These are phyloP conservation scores for Stegodyphus dumicola DNA, from an alignment of 1,140 invertebrate species.

Conservation along the genomic window DNA sequence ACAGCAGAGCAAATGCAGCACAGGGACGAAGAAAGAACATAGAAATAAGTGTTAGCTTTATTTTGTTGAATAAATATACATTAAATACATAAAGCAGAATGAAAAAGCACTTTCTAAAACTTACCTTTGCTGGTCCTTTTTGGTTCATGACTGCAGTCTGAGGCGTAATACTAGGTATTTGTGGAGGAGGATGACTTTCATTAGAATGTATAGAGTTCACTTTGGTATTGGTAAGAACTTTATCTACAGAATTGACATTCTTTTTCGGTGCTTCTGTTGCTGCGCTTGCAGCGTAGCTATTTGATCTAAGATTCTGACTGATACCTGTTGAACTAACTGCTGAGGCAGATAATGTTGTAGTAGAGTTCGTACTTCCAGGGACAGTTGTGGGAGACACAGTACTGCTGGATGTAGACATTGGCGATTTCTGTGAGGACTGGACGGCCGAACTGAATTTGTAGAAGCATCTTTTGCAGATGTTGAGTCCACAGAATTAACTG, in stretches of 20 bases:
- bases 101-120: neutral
- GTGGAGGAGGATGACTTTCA: constrained; percentile 33
- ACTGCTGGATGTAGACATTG: constrained; percentile 47
- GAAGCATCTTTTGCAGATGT: constrained; percentile 27
- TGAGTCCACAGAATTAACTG: constrained; percentile 47
- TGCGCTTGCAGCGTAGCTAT: constrained; percentile 31
- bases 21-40: too few species aligned
- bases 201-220: constrained; percentile 42
- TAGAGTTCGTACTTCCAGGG: constrained; percentile 62
- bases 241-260: constrained; percentile 29
- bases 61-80: neutral
- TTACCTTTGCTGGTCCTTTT: constrained; percentile 48
- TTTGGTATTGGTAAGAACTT: constrained; percentile 23
- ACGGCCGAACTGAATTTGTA: constrained; percentile 26
- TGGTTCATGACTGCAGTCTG: constrained; percentile 12
- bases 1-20: too few species aligned
- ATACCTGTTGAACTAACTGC: constrained; percentile 51
- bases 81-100: neutral
- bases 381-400: constrained; percentile 49
- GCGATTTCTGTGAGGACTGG: constrained; percentile 56
- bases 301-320: constrained; percentile 55
- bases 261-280: constrained; percentile 31
- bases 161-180: constrained; percentile 25
- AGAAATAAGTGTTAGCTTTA: too few species aligned
- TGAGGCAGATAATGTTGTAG: constrained; percentile 56